Evolutionary conservation across 2,797 vertebrate genomes (phyloP).

Genomic region (Spondyliosoma cantharus): DNA sequence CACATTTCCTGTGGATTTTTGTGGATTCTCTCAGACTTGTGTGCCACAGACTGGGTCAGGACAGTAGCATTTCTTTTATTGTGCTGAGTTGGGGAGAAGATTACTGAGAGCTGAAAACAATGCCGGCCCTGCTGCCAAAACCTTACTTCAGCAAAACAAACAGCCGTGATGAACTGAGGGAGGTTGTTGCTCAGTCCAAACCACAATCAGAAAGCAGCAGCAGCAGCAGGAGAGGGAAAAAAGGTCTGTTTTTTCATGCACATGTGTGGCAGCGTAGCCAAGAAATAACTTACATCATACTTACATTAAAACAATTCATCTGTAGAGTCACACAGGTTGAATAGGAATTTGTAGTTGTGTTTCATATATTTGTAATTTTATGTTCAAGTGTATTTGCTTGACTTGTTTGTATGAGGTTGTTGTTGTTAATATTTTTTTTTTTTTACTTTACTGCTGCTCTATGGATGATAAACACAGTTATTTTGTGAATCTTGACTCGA

Average conservation of each 20-base stretch:
- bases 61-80: constrained; percentile 58
- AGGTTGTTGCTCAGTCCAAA: constrained; percentile 55
- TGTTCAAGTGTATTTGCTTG: neutral
- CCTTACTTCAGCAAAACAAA: constrained; percentile 69
- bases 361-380: neutral
- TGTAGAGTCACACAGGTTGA: neutral
- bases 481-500: constrained; percentile 26
- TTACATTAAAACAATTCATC: constrained; percentile 27
- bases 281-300: constrained; percentile 32
- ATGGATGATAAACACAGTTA: constrained; percentile 14
- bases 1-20: constrained; percentile 19
- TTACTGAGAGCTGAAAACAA: constrained; percentile 62
- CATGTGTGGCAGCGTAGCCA: neutral
- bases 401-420: constrained; percentile 7
- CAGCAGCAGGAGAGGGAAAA: neutral
- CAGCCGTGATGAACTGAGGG: constrained; percentile 53
- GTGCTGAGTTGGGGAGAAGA: constrained; percentile 51
- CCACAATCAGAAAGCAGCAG: constrained; percentile 62
- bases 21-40: neutral
- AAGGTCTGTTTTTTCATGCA: constrained; percentile 6
- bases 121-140: constrained; percentile 54
- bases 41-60: constrained; percentile 28
- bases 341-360: neutral
- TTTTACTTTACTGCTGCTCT: constrained; percentile 10
- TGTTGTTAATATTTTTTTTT: constrained; percentile 5